A percentile compares a stretch with the other conserved stretches of the same genome.
Conservation (phyloP, 2,888 invertebrate species). For the Neoscelio sp. region DNA sequence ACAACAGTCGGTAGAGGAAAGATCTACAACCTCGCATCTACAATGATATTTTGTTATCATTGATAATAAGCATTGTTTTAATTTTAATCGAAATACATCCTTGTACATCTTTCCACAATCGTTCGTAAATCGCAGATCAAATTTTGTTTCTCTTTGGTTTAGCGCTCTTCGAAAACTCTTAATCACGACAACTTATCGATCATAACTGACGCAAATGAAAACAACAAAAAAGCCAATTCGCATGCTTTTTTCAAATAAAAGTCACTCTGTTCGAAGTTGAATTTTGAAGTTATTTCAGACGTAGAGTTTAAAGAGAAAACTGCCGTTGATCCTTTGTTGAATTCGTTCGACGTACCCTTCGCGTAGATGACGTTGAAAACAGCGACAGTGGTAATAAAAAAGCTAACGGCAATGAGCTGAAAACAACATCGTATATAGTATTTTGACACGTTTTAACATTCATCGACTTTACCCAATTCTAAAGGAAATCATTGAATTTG, state of each 20-base stretch:
- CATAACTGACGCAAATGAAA: too few species aligned
- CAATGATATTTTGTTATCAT: slow-evolving; percentile 20
- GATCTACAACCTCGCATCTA: slow-evolving; percentile 14
- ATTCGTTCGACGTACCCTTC: slow-evolving; percentile 28
- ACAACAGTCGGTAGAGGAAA: slow-evolving; percentile 24
- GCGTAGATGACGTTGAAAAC: slow-evolving; percentile 27
- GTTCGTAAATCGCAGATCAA: slow-evolving; percentile 38
- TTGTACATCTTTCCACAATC: slow-evolving; percentile 30
- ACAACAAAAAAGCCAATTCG: background rate
- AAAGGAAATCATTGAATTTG: too few species aligned
- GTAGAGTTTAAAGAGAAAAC: slow-evolving; percentile 29
- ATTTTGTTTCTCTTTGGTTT: slow-evolving; percentile 15
- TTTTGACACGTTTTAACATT: too few species aligned
- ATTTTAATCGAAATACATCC: slow-evolving; percentile 13
- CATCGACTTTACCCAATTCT: too few species aligned
- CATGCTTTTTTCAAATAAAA: background rate
- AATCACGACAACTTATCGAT: background rate
- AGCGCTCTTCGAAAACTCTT: background rate
- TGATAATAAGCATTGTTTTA: slow-evolving; percentile 32
- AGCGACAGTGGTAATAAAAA: slow-evolving; percentile 31
- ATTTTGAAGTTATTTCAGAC: background rate
- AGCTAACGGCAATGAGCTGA: slow-evolving; percentile 13
- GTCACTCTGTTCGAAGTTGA: background rate
- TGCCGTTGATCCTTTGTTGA: slow-evolving; percentile 17
- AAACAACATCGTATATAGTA: too few species aligned